Evolutionary conservation across 2,113 vertebrate species (phyloP).

Genomic region (Ophthalmolycus amberensis): DNA sequence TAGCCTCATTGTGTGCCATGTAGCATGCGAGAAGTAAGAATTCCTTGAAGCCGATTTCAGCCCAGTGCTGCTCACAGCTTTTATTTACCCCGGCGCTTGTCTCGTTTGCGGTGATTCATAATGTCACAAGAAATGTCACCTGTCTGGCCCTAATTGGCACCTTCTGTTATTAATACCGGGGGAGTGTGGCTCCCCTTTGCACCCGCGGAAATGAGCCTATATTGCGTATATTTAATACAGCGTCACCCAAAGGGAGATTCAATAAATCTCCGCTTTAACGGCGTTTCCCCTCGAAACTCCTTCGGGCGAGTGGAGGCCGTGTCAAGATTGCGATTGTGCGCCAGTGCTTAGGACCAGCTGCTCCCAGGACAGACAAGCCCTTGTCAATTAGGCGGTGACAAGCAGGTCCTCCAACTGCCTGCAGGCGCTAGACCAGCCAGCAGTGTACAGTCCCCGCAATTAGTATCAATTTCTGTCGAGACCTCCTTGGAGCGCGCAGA

Average conservation of each 20-base stretch:
- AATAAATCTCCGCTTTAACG: constrained; percentile 99
- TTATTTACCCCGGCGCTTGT: constrained; percentile 66
- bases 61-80: constrained; percentile 19
- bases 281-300: constrained; percentile 88
- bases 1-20: constrained; percentile 56
- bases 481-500: constrained; percentile 93
- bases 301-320: constrained; percentile 90
- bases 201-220: constrained; percentile 84
- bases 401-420: constrained; percentile 92
- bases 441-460: constrained; percentile 95
- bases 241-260: constrained; percentile 92
- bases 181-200: constrained; percentile 83
- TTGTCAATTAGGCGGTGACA: constrained; percentile 99
- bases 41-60: constrained; percentile 55
- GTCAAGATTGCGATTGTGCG: constrained; percentile 97
- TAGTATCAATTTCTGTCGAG: constrained; percentile 96
- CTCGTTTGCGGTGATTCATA: constrained; percentile 76
- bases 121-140: constrained; percentile 89
- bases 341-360: constrained; percentile 98
- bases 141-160: constrained; percentile 88
- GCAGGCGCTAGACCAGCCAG: constrained; percentile 88
- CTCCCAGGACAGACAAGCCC: constrained; percentile 99
- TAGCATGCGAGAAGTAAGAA: constrained; percentile 56
- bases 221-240: constrained; percentile 89
- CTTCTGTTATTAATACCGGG: constrained; percentile 89